Conservation (phyloP, 2,113 vertebrate genomes). For the Hoplias malabaricus region DNA sequence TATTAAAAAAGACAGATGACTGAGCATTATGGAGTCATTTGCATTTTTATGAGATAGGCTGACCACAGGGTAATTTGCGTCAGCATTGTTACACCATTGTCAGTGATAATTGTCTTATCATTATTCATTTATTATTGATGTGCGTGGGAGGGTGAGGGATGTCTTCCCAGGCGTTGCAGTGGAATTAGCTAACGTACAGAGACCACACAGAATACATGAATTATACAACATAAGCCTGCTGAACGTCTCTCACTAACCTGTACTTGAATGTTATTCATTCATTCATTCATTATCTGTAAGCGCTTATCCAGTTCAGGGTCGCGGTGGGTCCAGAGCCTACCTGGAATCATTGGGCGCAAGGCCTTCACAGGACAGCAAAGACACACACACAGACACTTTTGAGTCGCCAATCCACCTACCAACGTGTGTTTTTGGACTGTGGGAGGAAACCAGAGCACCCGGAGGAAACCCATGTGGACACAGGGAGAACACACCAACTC, state of each 20-base stretch:
- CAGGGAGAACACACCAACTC: too few relatives aligned
- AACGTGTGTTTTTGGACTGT: too few relatives aligned
- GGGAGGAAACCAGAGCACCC: too few relatives aligned
- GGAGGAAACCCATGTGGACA: too few relatives aligned
- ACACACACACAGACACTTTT: too few relatives aligned
- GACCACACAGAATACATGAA: neutral
- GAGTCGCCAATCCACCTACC: too few relatives aligned
- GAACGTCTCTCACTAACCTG: neutral
- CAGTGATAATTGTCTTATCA: conserved; percentile 10
- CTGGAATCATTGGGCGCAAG: too few relatives aligned
- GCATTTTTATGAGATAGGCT: neutral
- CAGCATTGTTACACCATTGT: neutral
- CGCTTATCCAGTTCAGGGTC: too few relatives aligned
- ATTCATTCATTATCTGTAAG: too few relatives aligned
- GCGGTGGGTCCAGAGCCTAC: too few relatives aligned
- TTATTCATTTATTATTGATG: conserved; percentile 17
- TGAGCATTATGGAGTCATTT: neutral
- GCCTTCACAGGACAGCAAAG: too few relatives aligned
- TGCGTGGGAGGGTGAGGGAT: neutral
- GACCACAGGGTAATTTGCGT: conserved; percentile 1
- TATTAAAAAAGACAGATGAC: conserved; percentile 1
- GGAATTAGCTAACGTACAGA: neutral
- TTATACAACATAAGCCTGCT: neutral
- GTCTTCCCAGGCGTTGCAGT: neutral
- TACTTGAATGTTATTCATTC: too few relatives aligned